A percentile compares a stretch with the other conserved stretches of the same genome.
These are phyloP conservation scores for Troilus luridus DNA, from an alignment of 2,888 invertebrate species.

Conservation along the genomic window DNA sequence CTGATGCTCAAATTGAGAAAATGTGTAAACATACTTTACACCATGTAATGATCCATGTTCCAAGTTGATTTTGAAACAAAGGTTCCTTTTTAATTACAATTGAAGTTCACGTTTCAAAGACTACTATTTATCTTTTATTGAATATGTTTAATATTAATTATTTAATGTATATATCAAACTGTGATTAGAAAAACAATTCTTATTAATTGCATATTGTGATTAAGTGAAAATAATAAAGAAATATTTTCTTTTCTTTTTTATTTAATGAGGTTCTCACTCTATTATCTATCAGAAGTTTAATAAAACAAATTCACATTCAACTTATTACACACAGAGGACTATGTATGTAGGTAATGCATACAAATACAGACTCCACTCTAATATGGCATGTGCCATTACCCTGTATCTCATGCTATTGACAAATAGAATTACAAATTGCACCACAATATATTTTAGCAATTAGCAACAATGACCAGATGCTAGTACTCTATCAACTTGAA, in stretches of 20 bases:
- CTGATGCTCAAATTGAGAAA: conserved; percentile 41
- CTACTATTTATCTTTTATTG: background rate
- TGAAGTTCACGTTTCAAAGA: background rate
- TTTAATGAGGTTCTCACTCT: background rate
- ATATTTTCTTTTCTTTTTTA: background rate
- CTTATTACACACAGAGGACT: too few relatives aligned
- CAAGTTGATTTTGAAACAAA: conserved; percentile 27
- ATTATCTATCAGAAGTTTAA: too few relatives aligned
- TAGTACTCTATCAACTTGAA: too few relatives aligned
- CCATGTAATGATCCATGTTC: conserved; percentile 56
- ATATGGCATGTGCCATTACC: too few relatives aligned
- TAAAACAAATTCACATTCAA: too few relatives aligned
- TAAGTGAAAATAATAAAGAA: background rate
- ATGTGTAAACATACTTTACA: conserved; percentile 19
- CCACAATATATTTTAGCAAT: too few relatives aligned
- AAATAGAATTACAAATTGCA: too few relatives aligned
- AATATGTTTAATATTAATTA: background rate
- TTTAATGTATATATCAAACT: background rate
- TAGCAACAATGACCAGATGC: too few relatives aligned
- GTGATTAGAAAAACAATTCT: background rate
- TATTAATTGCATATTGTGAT: background rate
- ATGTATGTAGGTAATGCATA: too few relatives aligned
- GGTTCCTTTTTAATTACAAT: conserved; percentile 11
- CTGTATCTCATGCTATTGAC: too few relatives aligned
- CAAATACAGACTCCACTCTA: too few relatives aligned